Base-by-base conservation (phyloP, 2,888 invertebrate genomes). In the Sinelater perroti region DNA sequence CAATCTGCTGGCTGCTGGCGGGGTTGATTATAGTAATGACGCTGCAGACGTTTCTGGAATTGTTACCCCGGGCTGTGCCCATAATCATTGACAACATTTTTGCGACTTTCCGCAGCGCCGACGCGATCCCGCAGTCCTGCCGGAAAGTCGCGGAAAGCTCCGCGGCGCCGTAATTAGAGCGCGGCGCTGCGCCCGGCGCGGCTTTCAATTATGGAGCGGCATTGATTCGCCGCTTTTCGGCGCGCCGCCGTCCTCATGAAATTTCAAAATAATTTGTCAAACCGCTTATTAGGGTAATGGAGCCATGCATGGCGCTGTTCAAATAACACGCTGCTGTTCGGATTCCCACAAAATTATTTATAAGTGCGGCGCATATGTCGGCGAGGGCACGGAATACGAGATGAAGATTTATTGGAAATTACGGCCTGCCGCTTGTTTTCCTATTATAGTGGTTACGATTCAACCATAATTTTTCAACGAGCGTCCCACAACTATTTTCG, bases 11-110 rank as follows among this genome's bases (percentile, higher is more conserved):
- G 71, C 72, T 58, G 67, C 70, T 68, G 64, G 68, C 52, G 60
- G 61, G 60, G 33, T 56, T 72, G 75, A 76, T 76, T 75, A 76
- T 76, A 75, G 76, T 76, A 67, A 75, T 76, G 69, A 71, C 50
- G 53, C 33, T 51, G 57, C 64, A 62, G 64, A 62, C 63, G 62
- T 63, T 67, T 62, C 64, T 62, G 63, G 65, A 65, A 64, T 67
- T 65, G 63, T 62, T 59, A 63, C 64, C 67, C 60, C 61, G 50
- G 62, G 67, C 59, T 47, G 46, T 52, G 44, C 21, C 54, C 16
- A 20, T 56, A 54, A 61, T 57, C 57, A 57, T 61, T 61, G 61
- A 61, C 61, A 61, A 61, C 36, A 49, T 53, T 57, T 60, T 60
- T 50, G 49, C 33, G 28, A 28, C 63, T 66, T 61, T n/a, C n/a